Base-by-base conservation (phyloP, 2,797 vertebrate species). In the Pagetopsis macropterus region DNA sequence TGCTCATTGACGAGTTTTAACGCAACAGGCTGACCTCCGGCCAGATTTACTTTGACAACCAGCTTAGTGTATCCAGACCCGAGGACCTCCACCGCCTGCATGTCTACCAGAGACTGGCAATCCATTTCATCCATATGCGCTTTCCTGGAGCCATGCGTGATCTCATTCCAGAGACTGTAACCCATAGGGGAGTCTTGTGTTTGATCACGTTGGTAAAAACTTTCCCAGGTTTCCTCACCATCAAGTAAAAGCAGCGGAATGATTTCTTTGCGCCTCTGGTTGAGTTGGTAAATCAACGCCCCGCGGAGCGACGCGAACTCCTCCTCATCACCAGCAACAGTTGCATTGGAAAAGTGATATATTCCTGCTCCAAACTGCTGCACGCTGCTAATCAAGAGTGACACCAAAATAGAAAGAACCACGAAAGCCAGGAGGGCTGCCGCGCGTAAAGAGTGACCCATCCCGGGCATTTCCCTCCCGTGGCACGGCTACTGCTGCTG, bases 41-140 rank as follows among this genome's bases (percentile, higher is more conserved):
- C 82, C 63, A 96, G 84, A 31, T 83, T 90, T 7, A 93, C 96
- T 84, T 94, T 95, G 49, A 94, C 82, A 56, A 97, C 96, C 59
- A 94, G 89, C 72, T 97, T 98, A 48, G 96, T 97, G 91, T 96
- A 96, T 51, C 96, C 96, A 15, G 95, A 95, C 3, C 96, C 96
- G 40, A 96, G 91, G 40, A 95, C 85, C 71, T 94, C 90, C 84
- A 94, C 75, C 15, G 91, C 92, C 69, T 82, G 89, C 72, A 93
- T 88, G 82, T 92, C 83, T 76, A 78, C 64, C 63, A 97, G 90
- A 55, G 96, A 94, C 4, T 85, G 89, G 74, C 96, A 97, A 7
- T 87, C 95, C 88, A 96, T 84, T 17, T 85, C 82, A 81, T 87
- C 89, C 84, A 80, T 65, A 52, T 77, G 81, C 80, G 88, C 81